These are phyloP conservation scores for Lamprotornis superbus DNA, from an alignment of 2,113 vertebrate species.

Conservation along the genomic window DNA sequence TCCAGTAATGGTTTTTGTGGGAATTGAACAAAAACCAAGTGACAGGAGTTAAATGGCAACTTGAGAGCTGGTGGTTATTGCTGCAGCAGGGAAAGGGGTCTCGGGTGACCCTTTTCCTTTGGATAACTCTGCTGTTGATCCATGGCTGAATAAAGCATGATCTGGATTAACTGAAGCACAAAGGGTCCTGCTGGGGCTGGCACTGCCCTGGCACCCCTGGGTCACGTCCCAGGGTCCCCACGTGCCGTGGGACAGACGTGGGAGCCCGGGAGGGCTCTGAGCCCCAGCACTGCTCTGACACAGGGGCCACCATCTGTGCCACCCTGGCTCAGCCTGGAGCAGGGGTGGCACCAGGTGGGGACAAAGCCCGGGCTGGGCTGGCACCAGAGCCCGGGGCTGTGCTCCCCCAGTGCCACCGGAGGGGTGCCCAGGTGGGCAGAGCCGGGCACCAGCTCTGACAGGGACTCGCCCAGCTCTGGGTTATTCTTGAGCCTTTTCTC, in stretches of 20 bases:
- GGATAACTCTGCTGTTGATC: not conserved
- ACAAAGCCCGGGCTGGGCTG: not conserved
- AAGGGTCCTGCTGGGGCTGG: not conserved
- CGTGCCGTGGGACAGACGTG: accelerated
- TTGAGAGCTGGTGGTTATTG: not conserved
- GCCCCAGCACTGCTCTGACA: accelerated
- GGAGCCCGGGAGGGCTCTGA: accelerated
- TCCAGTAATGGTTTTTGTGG: not conserved
- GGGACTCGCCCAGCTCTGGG: not conserved
- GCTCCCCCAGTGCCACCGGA: accelerated
- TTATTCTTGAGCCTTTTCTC: not conserved
- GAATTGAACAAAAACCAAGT: not conserved
- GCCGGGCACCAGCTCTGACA: not conserved
- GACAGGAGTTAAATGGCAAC: slow-evolving; percentile 19
- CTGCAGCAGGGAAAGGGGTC: not conserved
- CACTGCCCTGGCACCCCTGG: not conserved
- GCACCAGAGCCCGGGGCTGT: not conserved
- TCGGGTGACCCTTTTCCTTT: not conserved
- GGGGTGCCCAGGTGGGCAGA: accelerated
- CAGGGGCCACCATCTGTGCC: accelerated
- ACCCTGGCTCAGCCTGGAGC: accelerated
- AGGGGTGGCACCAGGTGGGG: accelerated
- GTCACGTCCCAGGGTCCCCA: not conserved
- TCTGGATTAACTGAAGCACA: not conserved
- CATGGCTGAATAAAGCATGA: not conserved